These are phyloP conservation scores for Lucilia cuprina DNA, from an alignment of 1,140 invertebrate genomes.

Conservation along the genomic window DNA sequence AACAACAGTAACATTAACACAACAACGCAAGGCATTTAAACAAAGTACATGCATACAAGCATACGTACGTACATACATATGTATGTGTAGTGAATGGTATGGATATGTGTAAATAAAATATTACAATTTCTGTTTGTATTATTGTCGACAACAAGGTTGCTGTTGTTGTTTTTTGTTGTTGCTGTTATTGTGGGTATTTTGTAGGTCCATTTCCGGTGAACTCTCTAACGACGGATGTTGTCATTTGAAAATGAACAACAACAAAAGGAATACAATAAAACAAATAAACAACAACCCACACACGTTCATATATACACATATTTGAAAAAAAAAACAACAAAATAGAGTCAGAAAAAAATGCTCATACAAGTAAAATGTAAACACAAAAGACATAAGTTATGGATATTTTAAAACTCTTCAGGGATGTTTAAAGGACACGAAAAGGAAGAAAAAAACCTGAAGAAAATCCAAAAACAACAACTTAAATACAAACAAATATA, in stretches of 20 bases:
- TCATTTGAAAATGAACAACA: neutral
- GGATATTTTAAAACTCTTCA: neutral
- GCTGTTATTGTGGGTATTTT: neutral
- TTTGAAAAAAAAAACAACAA: neutral
- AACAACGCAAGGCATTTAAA: no score
- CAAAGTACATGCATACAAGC: neutral
- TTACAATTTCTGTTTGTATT: neutral
- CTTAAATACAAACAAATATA: neutral
- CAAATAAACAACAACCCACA: neutral
- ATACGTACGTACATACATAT: no score
- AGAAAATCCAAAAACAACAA: neutral
- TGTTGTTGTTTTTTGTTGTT: neutral
- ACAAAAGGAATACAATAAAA: neutral
- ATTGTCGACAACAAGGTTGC: neutral
- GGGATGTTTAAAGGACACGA: neutral
- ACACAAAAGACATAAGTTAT: constrained; percentile 5
- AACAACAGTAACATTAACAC: neutral
- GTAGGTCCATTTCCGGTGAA: neutral
- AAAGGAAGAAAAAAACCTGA: neutral
- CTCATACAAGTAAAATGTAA: neutral
- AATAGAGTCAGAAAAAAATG: neutral
- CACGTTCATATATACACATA: neutral
- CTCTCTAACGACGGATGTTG: neutral
- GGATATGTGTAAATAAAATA: neutral
- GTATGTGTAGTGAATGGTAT: neutral